Evolutionary conservation across 1,140 invertebrate species (phyloP), one percentile per base, ranked within the genome.

Genomic region (Colletes gigas): DNA sequence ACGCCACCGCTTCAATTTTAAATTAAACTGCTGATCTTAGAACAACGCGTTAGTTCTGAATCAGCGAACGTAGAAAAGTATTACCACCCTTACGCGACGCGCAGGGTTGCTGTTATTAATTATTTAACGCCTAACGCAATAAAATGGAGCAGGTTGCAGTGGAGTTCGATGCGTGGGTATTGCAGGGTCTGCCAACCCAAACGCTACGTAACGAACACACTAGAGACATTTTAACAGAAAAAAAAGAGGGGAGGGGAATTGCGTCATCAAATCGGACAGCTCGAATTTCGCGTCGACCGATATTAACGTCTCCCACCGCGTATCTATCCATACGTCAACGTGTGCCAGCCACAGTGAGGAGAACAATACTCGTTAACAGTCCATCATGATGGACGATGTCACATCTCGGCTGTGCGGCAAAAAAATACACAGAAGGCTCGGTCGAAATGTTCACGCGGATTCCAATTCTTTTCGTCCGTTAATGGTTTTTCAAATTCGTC

Each of bases 281-380:
- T 69, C 54, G 55, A 73, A 72, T 83, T 68, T 65, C 47, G 50
- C 59, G 67, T 66, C 57, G 54, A 59, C 80, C 52, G 52, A 84
- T 84, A 84, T 79, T 83, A 84, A 84, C 69, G 81, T 79, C 59
- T 66, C 65, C 50, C 69, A 50, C 47, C 59, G 57, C 57, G 19
- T 50, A 68, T 83, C 63, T 78, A 78, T 84, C 70, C 70, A 70
- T 80, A 62, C 68, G 83, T 84, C 83, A 70, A 68, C 59, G 59
- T 68, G 55, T 60, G 63, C 62, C 63, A 50, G 52, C 30, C 78
- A 21, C 83, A 83, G 68, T 66, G 68, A 62, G 68, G 39, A 30
- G 30, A 78, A 74, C 75, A 59, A 70, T 83, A 74, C 81, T 83
- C 82, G 83, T 83, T 83, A 83, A 79, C 57, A 30, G 57, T 72